Conservation (phyloP, 1,140 invertebrate genomes). For the Diabrotica virgifera region DNA sequence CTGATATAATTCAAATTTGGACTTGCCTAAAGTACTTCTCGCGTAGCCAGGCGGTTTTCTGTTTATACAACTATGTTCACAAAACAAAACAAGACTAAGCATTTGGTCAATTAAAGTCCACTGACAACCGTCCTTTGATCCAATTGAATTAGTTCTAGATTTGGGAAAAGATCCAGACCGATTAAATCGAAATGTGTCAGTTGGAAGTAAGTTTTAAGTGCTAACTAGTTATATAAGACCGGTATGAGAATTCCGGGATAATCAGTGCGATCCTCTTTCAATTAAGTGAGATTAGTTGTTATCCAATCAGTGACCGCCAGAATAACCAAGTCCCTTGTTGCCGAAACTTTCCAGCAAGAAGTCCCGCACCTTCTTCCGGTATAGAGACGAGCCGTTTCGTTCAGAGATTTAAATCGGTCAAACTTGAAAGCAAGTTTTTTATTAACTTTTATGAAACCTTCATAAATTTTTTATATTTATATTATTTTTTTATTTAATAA, state of each 20-base stretch:
- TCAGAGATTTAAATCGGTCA: too few relatives aligned
- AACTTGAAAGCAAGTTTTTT: too few relatives aligned
- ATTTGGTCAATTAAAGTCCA: not conserved
- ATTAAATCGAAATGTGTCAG: conserved; percentile 5
- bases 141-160: conserved; percentile 6
- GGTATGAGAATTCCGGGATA: conserved; percentile 28
- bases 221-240: conserved; percentile 23
- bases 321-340: conserved; percentile 30
- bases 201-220: conserved; percentile 19
- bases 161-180: conserved; percentile 2
- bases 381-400: too few relatives aligned
- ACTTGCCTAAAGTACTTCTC: too few relatives aligned
- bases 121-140: conserved; percentile 2
- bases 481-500: too few relatives aligned
- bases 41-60: too few relatives aligned
- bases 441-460: too few relatives aligned
- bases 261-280: conserved; percentile 43
- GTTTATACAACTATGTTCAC: too few relatives aligned
- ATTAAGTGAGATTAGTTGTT: conserved; percentile 44
- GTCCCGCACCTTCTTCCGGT: not conserved
- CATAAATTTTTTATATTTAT: too few relatives aligned
- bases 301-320: conserved; percentile 38
- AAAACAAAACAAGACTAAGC: too few relatives aligned
- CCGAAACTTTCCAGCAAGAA: conserved; percentile 13
- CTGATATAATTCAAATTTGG: too few relatives aligned